These are phyloP conservation scores for Tragulus kanchil DNA, from an alignment of 2,113 vertebrate species.

Conservation along the genomic window DNA sequence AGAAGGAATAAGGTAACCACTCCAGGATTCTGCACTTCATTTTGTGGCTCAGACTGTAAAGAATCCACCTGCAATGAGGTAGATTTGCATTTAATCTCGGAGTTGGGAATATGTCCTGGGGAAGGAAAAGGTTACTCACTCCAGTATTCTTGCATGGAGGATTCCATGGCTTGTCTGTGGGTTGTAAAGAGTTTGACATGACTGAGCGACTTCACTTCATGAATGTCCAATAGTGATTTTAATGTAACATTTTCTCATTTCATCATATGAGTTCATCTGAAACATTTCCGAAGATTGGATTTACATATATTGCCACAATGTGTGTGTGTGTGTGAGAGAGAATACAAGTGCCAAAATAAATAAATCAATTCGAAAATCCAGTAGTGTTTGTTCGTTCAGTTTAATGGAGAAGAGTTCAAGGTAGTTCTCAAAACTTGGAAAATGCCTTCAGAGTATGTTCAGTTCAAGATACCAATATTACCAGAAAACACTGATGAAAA, in stretches of 20 bases:
- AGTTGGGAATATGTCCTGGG: too few relatives aligned
- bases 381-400: neutral
- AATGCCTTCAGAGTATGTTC: neutral
- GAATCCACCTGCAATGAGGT: too few relatives aligned
- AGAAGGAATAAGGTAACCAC: too few relatives aligned
- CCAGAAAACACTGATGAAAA: neutral
- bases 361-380: neutral
- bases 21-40: too few relatives aligned
- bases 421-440: neutral
- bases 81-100: too few relatives aligned
- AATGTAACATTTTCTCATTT: neutral
- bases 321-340: neutral
- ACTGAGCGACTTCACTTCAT: too few relatives aligned
- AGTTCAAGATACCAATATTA: neutral
- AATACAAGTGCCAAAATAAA: neutral
- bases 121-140: too few relatives aligned
- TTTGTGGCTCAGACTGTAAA: too few relatives aligned
- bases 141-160: too few relatives aligned
- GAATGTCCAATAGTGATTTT: too few relatives aligned
- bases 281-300: neutral
- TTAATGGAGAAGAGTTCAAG: neutral
- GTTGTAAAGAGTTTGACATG: too few relatives aligned
- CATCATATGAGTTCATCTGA: neutral
- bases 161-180: too few relatives aligned
- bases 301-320: neutral